Base-by-base conservation (phyloP, 2,888 invertebrate species). In the Boloria selene region DNA sequence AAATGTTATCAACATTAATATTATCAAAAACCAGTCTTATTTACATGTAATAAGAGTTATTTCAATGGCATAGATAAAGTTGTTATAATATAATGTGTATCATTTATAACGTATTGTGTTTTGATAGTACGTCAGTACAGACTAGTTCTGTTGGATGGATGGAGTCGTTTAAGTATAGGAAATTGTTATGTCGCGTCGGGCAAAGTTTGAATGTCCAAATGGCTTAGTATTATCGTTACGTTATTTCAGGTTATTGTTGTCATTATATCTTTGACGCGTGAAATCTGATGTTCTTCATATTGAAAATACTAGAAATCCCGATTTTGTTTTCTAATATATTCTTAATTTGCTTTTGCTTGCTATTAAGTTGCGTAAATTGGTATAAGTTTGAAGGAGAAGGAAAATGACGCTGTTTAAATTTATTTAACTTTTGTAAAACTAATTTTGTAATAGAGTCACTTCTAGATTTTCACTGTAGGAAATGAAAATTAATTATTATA, bases 31-130 rank as follows among this genome's bases (percentile, higher is more conserved):
- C 64, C 70, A 56, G 16, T 2, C 56, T 26, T 61, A 67, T 4
- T 3, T 0, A 1, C 16, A 2, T 7, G 10, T 0, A 4, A 70
- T 75, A 79, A 58, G 67, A 73, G 4, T 64, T 17, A 13, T 3
- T 13, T 17, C 14, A 6, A 3, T 17, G 65, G 69, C 60, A 71
- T 47, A 61, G 51, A 67, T 74, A 74, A 65, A 65, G 22, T 74
- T 72, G 79, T 69, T 64, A 61, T 71, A 74, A 70, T 74, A 77
- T 87, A 88, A 88, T 87, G 87, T 80, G 78, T 74, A 81, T 84
- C 79, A 90, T 92, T 87, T 86, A 90, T 90, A 90, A 89, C 84
- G 88, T 89, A 91, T 92, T 92, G 91, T 92, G 84, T 86, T 90
- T 89, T 90, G 91, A 92, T 91, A 87, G 87, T 79, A 82, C 80